These are phyloP conservation scores for Andinoacara biseriatus DNA, from an alignment of 2,113 vertebrate genomes.

Conservation along the genomic window DNA sequence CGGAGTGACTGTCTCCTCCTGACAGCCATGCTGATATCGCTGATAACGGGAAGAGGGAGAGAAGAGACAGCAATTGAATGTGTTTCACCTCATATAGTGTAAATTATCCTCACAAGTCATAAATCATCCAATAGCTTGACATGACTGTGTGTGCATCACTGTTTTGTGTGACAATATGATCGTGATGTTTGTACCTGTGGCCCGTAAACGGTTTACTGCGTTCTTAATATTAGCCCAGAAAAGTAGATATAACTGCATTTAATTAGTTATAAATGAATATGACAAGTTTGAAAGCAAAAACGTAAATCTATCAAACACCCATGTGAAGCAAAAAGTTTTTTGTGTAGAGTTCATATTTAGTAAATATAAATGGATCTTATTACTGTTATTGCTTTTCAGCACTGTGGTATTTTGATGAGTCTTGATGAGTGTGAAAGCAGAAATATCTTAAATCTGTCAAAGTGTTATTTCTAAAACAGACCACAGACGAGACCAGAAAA, in stretches of 20 bases:
- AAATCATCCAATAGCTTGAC: not conserved
- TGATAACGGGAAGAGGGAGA: constrained; percentile 41
- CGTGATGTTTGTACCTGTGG: not conserved
- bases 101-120: not conserved
- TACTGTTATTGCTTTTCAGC: not conserved
- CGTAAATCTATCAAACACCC: not conserved
- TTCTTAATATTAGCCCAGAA: not conserved
- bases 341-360: not conserved
- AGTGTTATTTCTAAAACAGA: not conserved
- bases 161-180: not conserved
- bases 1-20: constrained; percentile 30
- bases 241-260: not conserved
- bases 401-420: not conserved
- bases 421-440: not conserved
- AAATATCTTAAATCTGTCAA: constrained; percentile 7
- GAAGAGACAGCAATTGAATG: constrained; percentile 20
- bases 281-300: not conserved
- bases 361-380: not conserved
- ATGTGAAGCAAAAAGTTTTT: not conserved
- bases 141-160: not conserved
- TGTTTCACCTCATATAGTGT: constrained; percentile 18
- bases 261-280: not conserved
- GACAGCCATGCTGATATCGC: constrained; percentile 43
- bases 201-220: not conserved
- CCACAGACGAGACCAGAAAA: not conserved